Percentiles rank a stretch among this genome's conserved stretches.
These are phyloP conservation scores for Ichneumoninae sp. DNA, from an alignment of 2,888 invertebrate genomes.

Conservation along the genomic window DNA sequence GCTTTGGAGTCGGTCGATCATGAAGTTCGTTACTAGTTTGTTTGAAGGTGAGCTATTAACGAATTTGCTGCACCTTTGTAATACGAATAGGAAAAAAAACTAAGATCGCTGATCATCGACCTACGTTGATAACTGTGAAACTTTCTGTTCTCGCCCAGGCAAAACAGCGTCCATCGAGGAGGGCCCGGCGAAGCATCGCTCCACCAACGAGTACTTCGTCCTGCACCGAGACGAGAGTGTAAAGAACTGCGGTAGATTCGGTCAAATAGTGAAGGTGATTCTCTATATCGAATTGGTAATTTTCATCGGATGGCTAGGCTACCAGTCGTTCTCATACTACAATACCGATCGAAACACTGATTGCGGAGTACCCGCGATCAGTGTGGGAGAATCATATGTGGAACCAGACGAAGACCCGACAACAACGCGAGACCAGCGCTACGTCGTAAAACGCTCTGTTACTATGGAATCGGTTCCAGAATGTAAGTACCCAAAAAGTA, in stretches of 20 bases:
- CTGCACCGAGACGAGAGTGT: neutral
- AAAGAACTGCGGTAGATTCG: constrained; percentile 26
- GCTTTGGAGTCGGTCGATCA: neutral
- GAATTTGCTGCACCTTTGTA: neutral
- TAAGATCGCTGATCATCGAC: too few species aligned
- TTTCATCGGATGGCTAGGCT: constrained; percentile 68
- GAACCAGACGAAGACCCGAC: neutral
- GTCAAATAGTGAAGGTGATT: constrained; percentile 66
- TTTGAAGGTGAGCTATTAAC: neutral
- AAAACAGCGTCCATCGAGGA: constrained; percentile 11
- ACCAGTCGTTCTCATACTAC: constrained; percentile 41
- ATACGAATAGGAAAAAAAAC: neutral
- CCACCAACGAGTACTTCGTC: neutral
- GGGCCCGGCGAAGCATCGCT: constrained; percentile 1
- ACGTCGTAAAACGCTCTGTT: neutral
- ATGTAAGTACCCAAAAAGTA: neutral
- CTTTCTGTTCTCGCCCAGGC: neutral
- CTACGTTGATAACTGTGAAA: neutral
- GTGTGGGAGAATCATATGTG: neutral
- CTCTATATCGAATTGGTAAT: constrained; percentile 68
- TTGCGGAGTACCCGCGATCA: neutral
- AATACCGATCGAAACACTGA: neutral
- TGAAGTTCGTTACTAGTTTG: neutral
- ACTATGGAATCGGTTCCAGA: neutral
- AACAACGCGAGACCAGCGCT: neutral